These are phyloP conservation scores for Cyclophora albipunctata DNA, from an alignment of 2,888 invertebrate species.

Conservation along the genomic window DNA sequence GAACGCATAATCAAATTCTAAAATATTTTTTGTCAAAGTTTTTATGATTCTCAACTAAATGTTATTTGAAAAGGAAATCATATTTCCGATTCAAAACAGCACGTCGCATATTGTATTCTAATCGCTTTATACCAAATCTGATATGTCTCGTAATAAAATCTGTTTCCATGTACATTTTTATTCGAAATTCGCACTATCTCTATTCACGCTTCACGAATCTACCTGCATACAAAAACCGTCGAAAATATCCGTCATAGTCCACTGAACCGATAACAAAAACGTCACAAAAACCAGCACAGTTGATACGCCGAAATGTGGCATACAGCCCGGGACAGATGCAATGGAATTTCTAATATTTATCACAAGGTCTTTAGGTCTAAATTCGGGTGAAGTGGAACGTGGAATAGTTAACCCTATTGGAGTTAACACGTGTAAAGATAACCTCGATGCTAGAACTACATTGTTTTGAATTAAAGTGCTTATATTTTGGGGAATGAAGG, in stretches of 20 bases:
- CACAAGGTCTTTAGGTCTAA: slow-evolving; percentile 5
- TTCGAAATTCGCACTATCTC: slow-evolving; percentile 17
- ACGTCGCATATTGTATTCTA: too few species aligned
- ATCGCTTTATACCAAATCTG: too few species aligned
- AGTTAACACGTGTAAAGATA: slow-evolving; percentile 12
- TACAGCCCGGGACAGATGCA: slow-evolving; percentile 4
- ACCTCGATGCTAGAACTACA: background rate
- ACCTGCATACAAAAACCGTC: slow-evolving; percentile 22
- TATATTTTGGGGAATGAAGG: too few species aligned
- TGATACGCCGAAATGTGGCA: slow-evolving; percentile 16
- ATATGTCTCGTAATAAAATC: background rate
- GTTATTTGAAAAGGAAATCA: too few species aligned
- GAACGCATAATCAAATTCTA: too few species aligned
- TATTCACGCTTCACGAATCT: slow-evolving; percentile 22
- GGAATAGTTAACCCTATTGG: slow-evolving; percentile 12
- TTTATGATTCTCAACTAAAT: too few species aligned
- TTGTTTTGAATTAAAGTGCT: too few species aligned
- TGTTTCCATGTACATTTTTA: slow-evolving; percentile 4
- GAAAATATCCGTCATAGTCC: slow-evolving; percentile 25
- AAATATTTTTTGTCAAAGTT: too few species aligned
- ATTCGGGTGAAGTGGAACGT: slow-evolving; percentile 7
- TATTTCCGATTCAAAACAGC: too few species aligned
- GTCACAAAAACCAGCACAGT: slow-evolving; percentile 17
- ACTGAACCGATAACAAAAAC: slow-evolving; percentile 30
- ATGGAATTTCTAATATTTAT: slow-evolving; percentile 12